A percentile compares a stretch with the other conserved stretches of the same genome.
These are phyloP conservation scores for Drosophila falleni DNA, from an alignment of 2,888 invertebrate genomes.

Conservation along the genomic window DNA sequence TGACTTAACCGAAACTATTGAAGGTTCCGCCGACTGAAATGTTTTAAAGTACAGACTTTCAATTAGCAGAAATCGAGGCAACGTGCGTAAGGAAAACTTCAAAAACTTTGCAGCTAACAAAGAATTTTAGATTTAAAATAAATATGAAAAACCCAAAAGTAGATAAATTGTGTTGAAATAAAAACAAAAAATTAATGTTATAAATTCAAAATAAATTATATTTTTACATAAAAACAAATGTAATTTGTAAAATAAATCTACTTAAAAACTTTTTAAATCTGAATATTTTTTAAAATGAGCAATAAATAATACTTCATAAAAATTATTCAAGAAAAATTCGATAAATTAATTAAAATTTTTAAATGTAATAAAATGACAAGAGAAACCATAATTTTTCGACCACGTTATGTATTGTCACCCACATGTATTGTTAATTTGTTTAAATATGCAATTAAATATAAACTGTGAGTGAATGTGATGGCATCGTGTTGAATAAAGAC, in stretches of 20 bases:
- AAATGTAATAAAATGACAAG: neutral
- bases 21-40: conserved; percentile 11
- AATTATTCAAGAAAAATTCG: neutral
- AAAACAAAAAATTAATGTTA: neutral
- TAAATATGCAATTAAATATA: neutral
- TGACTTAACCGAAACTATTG: conserved; percentile 50
- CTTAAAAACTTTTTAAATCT: no score
- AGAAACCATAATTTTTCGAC: conserved; percentile 5
- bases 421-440: conserved; percentile 25
- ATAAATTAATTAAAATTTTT: conserved; percentile 3
- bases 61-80: conserved; percentile 36
- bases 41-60: conserved; percentile 37
- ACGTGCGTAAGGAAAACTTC: neutral
- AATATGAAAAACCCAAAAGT: neutral
- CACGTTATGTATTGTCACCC: conserved; percentile 6
- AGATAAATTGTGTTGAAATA: neutral
- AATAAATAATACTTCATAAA: neutral
- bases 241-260: no score
- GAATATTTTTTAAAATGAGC: neutral
- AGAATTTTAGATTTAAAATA: neutral
- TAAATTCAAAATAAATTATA: neutral
- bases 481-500: conserved; percentile 3
- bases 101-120: neutral
- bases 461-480: neutral
- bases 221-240: no score